Conservation (phyloP, 2,888 invertebrate genomes). For the Lagria hirta region DNA sequence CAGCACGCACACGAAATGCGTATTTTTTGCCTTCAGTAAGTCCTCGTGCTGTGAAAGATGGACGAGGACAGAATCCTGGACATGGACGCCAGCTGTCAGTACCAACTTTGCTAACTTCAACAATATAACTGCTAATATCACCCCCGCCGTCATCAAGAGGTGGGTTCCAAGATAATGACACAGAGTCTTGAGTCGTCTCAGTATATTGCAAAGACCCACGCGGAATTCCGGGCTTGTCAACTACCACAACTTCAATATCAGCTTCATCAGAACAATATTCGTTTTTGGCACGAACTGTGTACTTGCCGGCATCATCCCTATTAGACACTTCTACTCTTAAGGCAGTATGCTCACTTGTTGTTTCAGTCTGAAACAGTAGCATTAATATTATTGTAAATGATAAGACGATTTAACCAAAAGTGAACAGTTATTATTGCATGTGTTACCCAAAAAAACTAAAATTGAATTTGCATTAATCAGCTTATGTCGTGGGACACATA, state of each 20-base stretch:
- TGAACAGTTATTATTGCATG: too few relatives aligned
- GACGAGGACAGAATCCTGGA: constrained; percentile 89
- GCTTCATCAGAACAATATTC: constrained; percentile 87
- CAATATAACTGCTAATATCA: constrained; percentile 91
- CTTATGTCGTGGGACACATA: too few relatives aligned
- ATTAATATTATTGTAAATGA: too few relatives aligned
- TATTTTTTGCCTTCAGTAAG: constrained; percentile 92
- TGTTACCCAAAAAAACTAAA: too few relatives aligned
- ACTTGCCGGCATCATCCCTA: constrained; percentile 84
- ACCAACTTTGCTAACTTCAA: constrained; percentile 93
- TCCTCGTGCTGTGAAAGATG: constrained; percentile 88
- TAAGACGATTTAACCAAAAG: too few relatives aligned
- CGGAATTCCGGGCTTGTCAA: constrained; percentile 88
- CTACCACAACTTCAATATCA: constrained; percentile 89
- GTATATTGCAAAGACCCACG: constrained; percentile 84
- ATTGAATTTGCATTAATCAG: too few relatives aligned
- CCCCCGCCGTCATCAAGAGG: constrained; percentile 92
- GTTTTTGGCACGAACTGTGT: constrained; percentile 83
- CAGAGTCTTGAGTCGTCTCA: constrained; percentile 80
- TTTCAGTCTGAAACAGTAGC: constrained; percentile 74
- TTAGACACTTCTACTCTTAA: constrained; percentile 83
- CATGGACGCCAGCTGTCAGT: constrained; percentile 90
- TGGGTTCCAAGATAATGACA: constrained; percentile 85
- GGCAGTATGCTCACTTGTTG: constrained; percentile 79
- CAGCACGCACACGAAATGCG: constrained; percentile 92